Evolutionary conservation across 30 jellyfish, hydroid and myxozoan genomes (phyloP), one percentile per base, ranked within the genome.

Genomic region (Sanderia malayensis): DNA sequence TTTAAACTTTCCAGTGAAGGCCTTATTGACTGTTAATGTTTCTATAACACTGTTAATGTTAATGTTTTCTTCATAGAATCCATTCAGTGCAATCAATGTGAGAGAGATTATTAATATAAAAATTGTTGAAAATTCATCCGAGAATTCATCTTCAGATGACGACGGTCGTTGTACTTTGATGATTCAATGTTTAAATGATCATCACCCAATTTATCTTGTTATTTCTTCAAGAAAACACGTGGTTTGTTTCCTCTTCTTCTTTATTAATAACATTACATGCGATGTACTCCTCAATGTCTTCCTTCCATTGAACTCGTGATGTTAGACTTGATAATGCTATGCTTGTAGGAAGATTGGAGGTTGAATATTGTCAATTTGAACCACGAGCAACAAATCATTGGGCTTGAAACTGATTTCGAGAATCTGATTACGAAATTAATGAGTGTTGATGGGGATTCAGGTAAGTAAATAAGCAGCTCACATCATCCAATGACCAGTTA

Each of bases 371-470:
- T 75, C 34, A 63, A 34, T 66, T 37, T 70, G 74, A 71, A 86
- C 55, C 76, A 73, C 44, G 94, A 81, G 32, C 84, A 44, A 32
- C 67, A 62, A 19, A 82, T 47, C 22, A 32, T 21, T 18, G 89
- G 70, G 3, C 4, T 61, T 6, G 94, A 89, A 71, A 76, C 96
- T 25, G 95, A 84, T 31, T 91, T 91, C 69, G 98, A 91, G 70
- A 65, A 53, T 47, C 61, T 91, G 19, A 92, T 91, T 33, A 60
- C 96, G 21, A 84, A 91, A 22, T 53, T 91, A 31, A 91, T 91
- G 98, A 82, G 90, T 47, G 87, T 91, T 25, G 95, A 91, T 71
- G 98, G 98, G 22, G 98, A 91, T 69, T 52, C 91, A 28, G 95
- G 98, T 91, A 63, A 10, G 47, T n/a, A n/a, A n/a, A n/a, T n/a